These are phyloP conservation scores for Helicolenus hilgendorfi DNA, from an alignment of 2,797 vertebrate genomes.

Conservation along the genomic window DNA sequence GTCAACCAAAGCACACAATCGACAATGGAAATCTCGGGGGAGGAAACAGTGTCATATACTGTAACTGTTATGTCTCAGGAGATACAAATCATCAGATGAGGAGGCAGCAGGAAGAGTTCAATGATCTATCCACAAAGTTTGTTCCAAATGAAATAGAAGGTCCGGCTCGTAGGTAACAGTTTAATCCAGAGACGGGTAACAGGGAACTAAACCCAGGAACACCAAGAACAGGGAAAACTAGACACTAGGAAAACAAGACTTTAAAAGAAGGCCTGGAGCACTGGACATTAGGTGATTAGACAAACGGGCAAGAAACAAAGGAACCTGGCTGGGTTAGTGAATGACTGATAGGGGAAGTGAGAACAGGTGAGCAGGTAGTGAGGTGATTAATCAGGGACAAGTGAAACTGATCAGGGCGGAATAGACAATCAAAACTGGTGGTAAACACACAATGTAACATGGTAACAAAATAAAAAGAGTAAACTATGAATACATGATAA, in stretches of 20 bases:
- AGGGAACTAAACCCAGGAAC: background rate
- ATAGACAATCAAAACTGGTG: background rate
- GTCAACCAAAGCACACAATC: constrained; percentile 34
- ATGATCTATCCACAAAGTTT: background rate
- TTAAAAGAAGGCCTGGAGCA: background rate
- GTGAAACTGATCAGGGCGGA: background rate
- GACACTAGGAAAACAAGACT: background rate
- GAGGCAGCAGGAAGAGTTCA: background rate
- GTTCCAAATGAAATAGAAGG: too few species aligned
- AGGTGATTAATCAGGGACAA: background rate
- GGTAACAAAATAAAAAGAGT: background rate
- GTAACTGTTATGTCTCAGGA: background rate
- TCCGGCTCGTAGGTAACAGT: background rate
- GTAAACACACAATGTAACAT: background rate
- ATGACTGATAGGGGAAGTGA: background rate
- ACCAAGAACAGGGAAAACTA: background rate
- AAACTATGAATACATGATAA: too few species aligned
- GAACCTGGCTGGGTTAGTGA: background rate
- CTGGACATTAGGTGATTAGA: background rate
- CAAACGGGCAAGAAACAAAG: background rate
- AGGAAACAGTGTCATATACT: background rate
- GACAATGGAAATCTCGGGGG: background rate
- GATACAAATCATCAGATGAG: background rate
- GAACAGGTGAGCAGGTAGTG: background rate
- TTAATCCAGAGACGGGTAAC: background rate